Evolutionary conservation across 2,888 invertebrate genomes (phyloP).

Genomic region (Cosmopolites sordidus): DNA sequence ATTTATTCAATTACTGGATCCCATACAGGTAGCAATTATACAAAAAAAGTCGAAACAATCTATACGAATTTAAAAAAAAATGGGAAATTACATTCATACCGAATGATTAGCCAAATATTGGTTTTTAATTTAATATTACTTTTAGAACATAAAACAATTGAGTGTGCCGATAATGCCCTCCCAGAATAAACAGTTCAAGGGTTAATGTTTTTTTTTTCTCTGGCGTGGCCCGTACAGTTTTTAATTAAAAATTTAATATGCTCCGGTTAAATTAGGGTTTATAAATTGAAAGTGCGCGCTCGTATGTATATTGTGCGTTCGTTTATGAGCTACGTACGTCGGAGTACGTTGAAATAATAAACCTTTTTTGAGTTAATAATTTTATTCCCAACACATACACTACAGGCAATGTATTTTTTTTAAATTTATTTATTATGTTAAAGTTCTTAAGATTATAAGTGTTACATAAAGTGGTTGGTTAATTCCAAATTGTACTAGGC

Average conservation of each 20-base stretch:
- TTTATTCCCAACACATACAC: no score
- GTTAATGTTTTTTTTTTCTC: slow-evolving; percentile 8
- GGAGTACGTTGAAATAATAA: background rate
- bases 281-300: background rate
- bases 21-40: no score
- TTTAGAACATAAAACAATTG: slow-evolving; percentile 17
- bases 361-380: no score
- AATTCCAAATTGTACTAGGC: no score
- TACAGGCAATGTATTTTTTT: no score
- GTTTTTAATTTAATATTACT: slow-evolving; percentile 21
- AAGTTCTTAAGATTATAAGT: no score
- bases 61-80: no score
- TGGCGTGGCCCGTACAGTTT: slow-evolving; percentile 3
- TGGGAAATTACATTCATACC: slow-evolving; percentile 15
- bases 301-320: background rate
- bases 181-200: slow-evolving; percentile 12
- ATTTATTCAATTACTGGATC: no score
- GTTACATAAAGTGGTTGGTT: no score
- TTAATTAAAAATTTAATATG: slow-evolving; percentile 12
- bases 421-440: no score
- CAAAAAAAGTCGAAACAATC: no score
- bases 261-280: background rate
- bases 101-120: slow-evolving; percentile 22
- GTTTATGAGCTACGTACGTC: background rate
- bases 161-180: slow-evolving; percentile 6